Base-by-base conservation (phyloP, 2,888 invertebrate species). In the Hirtodrosophila alboralis region DNA sequence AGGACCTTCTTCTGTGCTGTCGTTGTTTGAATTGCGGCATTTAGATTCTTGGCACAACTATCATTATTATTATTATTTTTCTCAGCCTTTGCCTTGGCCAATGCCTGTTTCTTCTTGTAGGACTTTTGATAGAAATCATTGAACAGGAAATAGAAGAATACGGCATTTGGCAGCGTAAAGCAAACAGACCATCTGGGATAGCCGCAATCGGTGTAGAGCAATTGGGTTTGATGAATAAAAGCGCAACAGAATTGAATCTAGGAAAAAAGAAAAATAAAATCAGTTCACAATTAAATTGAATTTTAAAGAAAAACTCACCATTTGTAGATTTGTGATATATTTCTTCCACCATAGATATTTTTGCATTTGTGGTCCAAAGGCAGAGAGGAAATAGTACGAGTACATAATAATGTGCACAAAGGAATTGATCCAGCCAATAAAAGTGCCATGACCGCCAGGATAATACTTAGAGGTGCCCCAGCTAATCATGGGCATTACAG, bases 361-460 rank as follows among this genome's bases (percentile, higher is more conserved):
- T 88, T 96, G 96, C 90, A 94, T 95, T 77, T 94, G 93, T 0
- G 97, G 98, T 21, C 98, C 96, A 88, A 97, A 92, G 0, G 97
- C 97, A 0, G 98, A 95, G 53, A 98, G 89, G 92, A 98, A 92
- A 86, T 97, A 97, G 90, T 98, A 98, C 1, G 94, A 92, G 90
- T 98, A 98, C 98, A 98, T 98, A 74, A 98, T 93, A 70, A 98
- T 95, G 88, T 98, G 98, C 12, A 98, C 97, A 84, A 97, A 97
- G 2, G 97, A 96, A 91, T 98, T 98, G 75, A 98, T 94, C 62
- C 96, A 78, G 52, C 91, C 91, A 77, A 97, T 96, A 86, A 97
- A 95, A 2, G 97, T 97, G 18, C 97, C 97, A 90, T 98, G 98
- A 0, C 96, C 97, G 45, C 96, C 96, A 53, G 94, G 93, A 87